Evolutionary conservation across 2,888 invertebrate genomes (phyloP).

Genomic region (Standfussiana lucernea): DNA sequence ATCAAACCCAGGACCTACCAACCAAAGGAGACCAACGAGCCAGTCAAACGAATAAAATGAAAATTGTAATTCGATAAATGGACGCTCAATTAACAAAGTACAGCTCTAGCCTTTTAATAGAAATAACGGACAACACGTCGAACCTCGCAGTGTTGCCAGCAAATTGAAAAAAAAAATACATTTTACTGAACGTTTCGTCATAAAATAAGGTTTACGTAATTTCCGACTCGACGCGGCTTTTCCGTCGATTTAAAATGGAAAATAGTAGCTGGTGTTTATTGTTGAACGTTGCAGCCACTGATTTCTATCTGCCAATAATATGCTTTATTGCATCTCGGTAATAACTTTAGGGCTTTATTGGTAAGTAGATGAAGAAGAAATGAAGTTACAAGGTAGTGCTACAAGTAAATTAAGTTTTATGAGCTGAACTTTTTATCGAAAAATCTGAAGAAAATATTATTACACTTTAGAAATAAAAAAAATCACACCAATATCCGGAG

Average conservation of each 20-base stretch:
- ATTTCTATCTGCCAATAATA: slow-evolving; percentile 44
- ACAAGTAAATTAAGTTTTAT: not conserved
- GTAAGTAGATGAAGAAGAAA: not conserved
- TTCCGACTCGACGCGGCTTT: slow-evolving; percentile 45
- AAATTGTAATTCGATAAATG: slow-evolving; percentile 32
- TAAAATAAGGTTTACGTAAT: slow-evolving; percentile 57
- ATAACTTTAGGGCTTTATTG: slow-evolving; percentile 20
- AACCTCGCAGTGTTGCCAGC: slow-evolving; percentile 27
- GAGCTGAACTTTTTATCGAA: not conserved
- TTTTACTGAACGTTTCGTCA: slow-evolving; percentile 51
- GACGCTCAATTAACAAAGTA: slow-evolving; percentile 15
- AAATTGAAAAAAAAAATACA: slow-evolving; percentile 53
- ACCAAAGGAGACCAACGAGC: too few relatives aligned
- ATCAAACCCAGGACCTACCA: too few relatives aligned
- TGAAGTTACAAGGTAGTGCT: not conserved
- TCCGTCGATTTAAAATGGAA: slow-evolving; percentile 42
- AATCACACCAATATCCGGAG: not conserved
- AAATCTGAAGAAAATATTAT: not conserved
- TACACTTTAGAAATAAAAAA: too few relatives aligned
- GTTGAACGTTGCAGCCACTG: slow-evolving; percentile 33
- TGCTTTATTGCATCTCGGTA: slow-evolving; percentile 3
- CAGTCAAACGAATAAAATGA: too few relatives aligned
- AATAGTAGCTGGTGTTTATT: slow-evolving; percentile 43
- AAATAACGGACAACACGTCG: slow-evolving; percentile 32
- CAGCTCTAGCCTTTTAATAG: slow-evolving; percentile 18